phyloP scores from a whole-genome alignment of 2,888 invertebrate genomes.

The Nycteola revayana region DNA sequence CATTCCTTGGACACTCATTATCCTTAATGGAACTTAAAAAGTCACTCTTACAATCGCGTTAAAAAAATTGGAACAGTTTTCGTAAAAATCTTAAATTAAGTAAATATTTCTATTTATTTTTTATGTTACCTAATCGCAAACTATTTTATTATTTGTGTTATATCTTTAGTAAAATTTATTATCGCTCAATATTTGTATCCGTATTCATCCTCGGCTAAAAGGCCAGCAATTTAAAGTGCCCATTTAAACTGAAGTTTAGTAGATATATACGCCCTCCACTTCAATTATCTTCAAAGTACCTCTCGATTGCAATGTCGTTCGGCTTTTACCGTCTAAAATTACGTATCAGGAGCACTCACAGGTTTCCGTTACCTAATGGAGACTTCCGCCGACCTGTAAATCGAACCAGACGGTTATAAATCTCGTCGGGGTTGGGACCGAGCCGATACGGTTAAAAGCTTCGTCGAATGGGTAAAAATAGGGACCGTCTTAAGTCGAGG shows the following conservation, averaged over 20 bases:
- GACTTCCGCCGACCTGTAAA: constrained; percentile 72
- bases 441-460: constrained; percentile 75
- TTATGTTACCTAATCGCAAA: constrained; percentile 30
- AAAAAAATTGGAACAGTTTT: constrained; percentile 42
- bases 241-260: constrained; percentile 40
- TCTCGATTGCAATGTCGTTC: constrained; percentile 47
- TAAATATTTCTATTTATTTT: too few species aligned
- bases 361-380: constrained; percentile 68
- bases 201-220: constrained; percentile 36
- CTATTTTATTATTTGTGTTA: too few species aligned
- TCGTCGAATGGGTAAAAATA: constrained; percentile 68
- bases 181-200: constrained; percentile 34
- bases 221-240: constrained; percentile 35
- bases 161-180: too few species aligned
- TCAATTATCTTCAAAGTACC: constrained; percentile 49
- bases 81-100: constrained; percentile 40
- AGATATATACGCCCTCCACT: constrained; percentile 36
- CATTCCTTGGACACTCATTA: constrained; percentile 65
- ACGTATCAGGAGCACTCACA: constrained; percentile 54
- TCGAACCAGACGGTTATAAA: constrained; percentile 71
- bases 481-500: constrained; percentile 72
- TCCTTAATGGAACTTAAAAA: constrained; percentile 67
- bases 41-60: constrained; percentile 53
- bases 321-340: constrained; percentile 60
- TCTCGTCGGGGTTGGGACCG: constrained; percentile 55